A percentile compares a stretch with the other conserved stretches of the same genome.
These are phyloP conservation scores for Sminthurinus aureus DNA, from an alignment of 2,888 invertebrate species.

Conservation along the genomic window DNA sequence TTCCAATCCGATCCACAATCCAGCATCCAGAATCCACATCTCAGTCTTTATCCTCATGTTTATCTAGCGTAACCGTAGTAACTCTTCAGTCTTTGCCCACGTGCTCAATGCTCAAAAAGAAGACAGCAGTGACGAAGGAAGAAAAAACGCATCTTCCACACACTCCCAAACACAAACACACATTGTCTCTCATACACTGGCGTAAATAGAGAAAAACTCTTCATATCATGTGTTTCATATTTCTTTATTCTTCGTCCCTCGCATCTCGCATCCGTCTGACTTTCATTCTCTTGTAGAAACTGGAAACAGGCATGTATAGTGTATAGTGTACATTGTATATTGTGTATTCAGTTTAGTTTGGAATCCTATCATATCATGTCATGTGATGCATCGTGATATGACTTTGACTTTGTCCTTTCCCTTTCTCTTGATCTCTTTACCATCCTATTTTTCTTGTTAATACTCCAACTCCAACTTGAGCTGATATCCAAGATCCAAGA, in stretches of 20 bases:
- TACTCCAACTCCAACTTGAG: neutral
- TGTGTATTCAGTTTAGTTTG: neutral
- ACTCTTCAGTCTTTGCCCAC: too few species aligned
- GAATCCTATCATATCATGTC: too few species aligned
- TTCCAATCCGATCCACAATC: too few species aligned
- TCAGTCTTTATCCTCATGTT: too few species aligned
- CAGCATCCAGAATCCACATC: too few species aligned
- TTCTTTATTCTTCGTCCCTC: conserved; percentile 1
- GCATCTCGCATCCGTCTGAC: conserved; percentile 31
- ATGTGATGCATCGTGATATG: neutral
- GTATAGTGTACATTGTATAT: neutral
- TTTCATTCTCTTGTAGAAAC: conserved; percentile 10
- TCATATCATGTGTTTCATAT: neutral
- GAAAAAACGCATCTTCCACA: neutral
- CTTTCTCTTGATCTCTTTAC: neutral
- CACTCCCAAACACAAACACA: neutral
- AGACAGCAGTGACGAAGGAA: neutral
- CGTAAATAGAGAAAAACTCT: neutral
- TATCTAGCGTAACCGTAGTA: too few species aligned
- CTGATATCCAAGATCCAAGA: neutral
- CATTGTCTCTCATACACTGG: neutral
- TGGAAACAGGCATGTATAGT: too few species aligned
- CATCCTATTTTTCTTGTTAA: neutral
- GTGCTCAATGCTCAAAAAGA: neutral
- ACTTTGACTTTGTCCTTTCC: neutral